Conservation (phyloP, 2,888 invertebrate genomes). For the Limenitis camilla region DNA sequence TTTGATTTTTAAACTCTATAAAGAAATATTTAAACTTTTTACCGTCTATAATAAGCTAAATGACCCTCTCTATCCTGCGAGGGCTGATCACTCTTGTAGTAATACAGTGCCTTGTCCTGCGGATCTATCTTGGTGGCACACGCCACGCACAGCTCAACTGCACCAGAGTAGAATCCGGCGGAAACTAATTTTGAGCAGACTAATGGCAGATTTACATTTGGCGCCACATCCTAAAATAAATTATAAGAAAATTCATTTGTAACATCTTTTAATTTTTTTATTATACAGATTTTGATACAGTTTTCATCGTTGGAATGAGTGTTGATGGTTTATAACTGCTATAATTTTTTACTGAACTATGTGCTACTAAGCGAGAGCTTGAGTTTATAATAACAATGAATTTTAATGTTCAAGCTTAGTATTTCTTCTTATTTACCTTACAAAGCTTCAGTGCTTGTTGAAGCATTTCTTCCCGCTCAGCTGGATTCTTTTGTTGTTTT, state of each 20-base stretch:
- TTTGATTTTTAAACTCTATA: no score
- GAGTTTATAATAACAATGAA: no score
- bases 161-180: constrained; percentile 88
- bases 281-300: no score
- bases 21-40: constrained; percentile 1
- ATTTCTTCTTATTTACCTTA: constrained; percentile 73
- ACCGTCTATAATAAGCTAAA: constrained; percentile 80
- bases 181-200: constrained; percentile 89
- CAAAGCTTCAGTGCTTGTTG: constrained; percentile 87
- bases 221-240: constrained; percentile 81
- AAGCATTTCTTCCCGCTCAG: constrained; percentile 85
- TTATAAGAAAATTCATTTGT: no score
- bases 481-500: constrained; percentile 80
- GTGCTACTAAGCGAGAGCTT: no score
- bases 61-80: constrained; percentile 89
- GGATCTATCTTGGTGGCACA: constrained; percentile 93
- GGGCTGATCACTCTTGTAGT: constrained; percentile 88
- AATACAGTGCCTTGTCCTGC: constrained; percentile 89
- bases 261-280: no score
- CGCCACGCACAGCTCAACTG: constrained; percentile 89
- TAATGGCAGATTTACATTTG: constrained; percentile 86
- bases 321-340: no score
- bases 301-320: no score
- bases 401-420: not conserved
- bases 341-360: no score